Percentiles rank a stretch among this genome's conserved stretches.
Conservation (phyloP, 2,797 vertebrate genomes). For the Pelochelys cantorii region DNA sequence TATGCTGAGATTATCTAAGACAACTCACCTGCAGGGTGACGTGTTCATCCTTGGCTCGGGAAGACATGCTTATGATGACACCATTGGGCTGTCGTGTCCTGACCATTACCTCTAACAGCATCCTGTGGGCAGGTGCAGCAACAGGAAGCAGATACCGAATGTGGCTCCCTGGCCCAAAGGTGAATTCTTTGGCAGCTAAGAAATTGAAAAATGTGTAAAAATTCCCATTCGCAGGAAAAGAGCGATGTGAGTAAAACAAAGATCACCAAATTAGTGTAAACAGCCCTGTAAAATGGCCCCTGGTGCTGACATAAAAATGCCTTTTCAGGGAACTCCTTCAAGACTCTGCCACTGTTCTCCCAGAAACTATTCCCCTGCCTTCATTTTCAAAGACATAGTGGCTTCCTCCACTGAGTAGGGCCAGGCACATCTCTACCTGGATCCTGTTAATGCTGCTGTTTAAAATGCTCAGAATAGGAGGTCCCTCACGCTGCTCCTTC, state of each 20-base stretch:
- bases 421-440: neutral
- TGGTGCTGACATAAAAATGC: neutral
- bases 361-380: neutral
- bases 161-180: slow-evolving; percentile 87
- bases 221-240: neutral
- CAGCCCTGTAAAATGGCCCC: neutral
- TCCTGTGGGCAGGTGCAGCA: slow-evolving; percentile 81
- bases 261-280: neutral
- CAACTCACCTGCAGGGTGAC: slow-evolving; percentile 84
- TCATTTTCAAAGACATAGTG: neutral
- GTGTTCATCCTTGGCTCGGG: slow-evolving; percentile 86
- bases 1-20: neutral
- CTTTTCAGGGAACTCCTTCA: neutral
- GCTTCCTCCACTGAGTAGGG: neutral
- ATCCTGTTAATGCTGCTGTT: neutral
- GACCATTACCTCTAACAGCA: slow-evolving; percentile 85
- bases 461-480: neutral
- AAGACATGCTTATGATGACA: slow-evolving; percentile 83
- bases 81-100: slow-evolving; percentile 88
- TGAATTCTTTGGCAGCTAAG: slow-evolving; percentile 85
- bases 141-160: slow-evolving; percentile 83
- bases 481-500: neutral
- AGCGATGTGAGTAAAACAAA: neutral
- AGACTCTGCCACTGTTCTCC: neutral
- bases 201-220: slow-evolving; percentile 10